Percentiles rank a stretch among this genome's conserved stretches.
phyloP scores from a whole-genome alignment of 2,888 invertebrate genomes.

The Chydorus sphaericus region DNA sequence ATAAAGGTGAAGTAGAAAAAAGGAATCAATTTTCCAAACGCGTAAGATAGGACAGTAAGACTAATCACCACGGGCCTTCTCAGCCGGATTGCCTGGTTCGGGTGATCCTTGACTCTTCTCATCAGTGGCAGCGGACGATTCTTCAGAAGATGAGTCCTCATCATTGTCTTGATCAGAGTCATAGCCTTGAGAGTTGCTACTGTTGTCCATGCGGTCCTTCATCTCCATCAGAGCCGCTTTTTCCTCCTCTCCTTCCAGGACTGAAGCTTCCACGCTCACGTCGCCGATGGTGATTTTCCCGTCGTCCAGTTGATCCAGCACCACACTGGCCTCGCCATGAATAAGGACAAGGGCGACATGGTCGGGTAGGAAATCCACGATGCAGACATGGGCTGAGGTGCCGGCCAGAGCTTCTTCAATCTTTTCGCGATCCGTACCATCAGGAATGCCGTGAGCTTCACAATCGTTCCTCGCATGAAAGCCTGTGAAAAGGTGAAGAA shows the following conservation, averaged over 20 bases:
- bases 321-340: slow-evolving; percentile 45
- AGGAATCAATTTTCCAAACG: no score
- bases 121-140: no score
- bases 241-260: slow-evolving; percentile 58
- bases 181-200: no score
- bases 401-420: slow-evolving; percentile 41
- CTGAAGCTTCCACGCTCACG: slow-evolving; percentile 37
- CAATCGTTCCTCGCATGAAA: slow-evolving; percentile 23
- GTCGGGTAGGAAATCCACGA: slow-evolving; percentile 19
- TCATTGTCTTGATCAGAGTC: no score
- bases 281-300: slow-evolving; percentile 29
- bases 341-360: slow-evolving; percentile 39
- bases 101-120: no score
- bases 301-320: slow-evolving; percentile 28
- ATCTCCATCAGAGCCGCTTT: slow-evolving; percentile 32
- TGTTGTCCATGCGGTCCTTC: no score
- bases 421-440: slow-evolving; percentile 15
- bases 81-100: no score
- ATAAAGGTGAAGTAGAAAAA: no score
- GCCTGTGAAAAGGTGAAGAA: no score
- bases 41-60: no score
- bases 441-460: slow-evolving; percentile 23
- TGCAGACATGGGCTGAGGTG: slow-evolving; percentile 29
- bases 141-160: no score
- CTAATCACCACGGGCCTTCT: no score